Base-by-base conservation (phyloP, 92 coral and sea anemone species). In the Porites evermanni region DNA sequence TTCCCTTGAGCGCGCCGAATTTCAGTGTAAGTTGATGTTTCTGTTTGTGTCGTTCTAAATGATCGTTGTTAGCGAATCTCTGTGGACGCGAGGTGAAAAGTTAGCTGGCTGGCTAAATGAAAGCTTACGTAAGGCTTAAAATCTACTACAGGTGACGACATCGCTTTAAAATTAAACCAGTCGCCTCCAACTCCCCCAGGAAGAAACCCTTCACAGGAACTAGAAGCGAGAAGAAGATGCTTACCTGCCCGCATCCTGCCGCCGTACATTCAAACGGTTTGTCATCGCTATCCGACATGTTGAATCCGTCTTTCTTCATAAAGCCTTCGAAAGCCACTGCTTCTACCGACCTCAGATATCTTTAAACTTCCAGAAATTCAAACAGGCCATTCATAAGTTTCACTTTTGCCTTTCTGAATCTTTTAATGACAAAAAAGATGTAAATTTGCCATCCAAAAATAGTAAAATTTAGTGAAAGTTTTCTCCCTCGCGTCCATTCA, bases 61-160 rank as follows among this genome's bases (percentile, higher is more conserved):
- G 99, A 87, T 97, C 99, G 94, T 97, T 93, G 91, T 95, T 97
- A 81, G 99, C 96, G 94, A 97, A 97, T 86, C 96, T 91, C 99
- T 97, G 87, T 77, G 70, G 65, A 77, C 47, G 47, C 74, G 53
- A 54, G 79, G 77, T 51, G 60, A 81, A 81, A 79, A 75, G 79
- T 74, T 77, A 83, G 74, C 82, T 79, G 82, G 47, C 32, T 75
- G 59, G 78, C 69, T 82, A 79, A 88, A 96, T 91, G 90, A 86
- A 94, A 88, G 96, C 96, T 95, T 97, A 95, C 98, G 98, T 94
- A 89, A 94, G 98, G 92, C 79, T 78, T 59, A 47, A 72, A 88
- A 85, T 84, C 74, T 64, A 44, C 69, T 67, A 69, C 72, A 77
- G 89, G 98, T 97, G 99, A 97, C 99, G 98, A 95, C 99, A 97